Percentiles rank a stretch among this genome's conserved stretches.
phyloP scores from a whole-genome alignment of 2,888 invertebrate genomes.

The Eubasilissa splendida region DNA sequence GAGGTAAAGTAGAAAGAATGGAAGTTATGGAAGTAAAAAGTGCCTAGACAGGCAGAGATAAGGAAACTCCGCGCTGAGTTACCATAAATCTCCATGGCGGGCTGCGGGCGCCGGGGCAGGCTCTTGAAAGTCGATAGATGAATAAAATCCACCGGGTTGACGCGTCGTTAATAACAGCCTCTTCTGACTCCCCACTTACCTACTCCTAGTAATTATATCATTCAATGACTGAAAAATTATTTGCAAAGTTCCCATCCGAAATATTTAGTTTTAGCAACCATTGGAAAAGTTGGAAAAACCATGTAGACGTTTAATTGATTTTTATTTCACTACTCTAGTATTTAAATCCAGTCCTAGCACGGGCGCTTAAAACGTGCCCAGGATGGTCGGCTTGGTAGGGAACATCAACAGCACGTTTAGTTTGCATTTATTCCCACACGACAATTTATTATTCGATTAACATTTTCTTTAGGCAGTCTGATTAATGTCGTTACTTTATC shows the following conservation, averaged over 20 bases:
- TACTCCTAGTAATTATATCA: background rate
- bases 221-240: background rate
- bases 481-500: too few species aligned
- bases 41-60: slow-evolving; percentile 37
- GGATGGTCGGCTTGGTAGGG: too few species aligned
- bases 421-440: too few species aligned
- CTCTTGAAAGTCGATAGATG: slow-evolving; percentile 15
- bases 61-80: slow-evolving; percentile 30
- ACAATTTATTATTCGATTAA: too few species aligned
- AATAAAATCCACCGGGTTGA: background rate
- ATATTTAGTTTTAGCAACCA: too few species aligned
- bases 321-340: too few species aligned
- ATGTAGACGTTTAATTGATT: too few species aligned
- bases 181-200: background rate
- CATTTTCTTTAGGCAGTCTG: too few species aligned
- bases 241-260: background rate
- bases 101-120: slow-evolving; percentile 28
- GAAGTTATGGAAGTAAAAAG: slow-evolving; percentile 37
- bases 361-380: too few species aligned
- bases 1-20: slow-evolving; percentile 9
- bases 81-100: slow-evolving; percentile 29
- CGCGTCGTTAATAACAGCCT: slow-evolving; percentile 21
- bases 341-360: too few species aligned
- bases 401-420: too few species aligned
- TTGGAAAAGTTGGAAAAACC: too few species aligned